Conservation (phyloP, 1,140 invertebrate genomes). For the Bombus ignitus region DNA sequence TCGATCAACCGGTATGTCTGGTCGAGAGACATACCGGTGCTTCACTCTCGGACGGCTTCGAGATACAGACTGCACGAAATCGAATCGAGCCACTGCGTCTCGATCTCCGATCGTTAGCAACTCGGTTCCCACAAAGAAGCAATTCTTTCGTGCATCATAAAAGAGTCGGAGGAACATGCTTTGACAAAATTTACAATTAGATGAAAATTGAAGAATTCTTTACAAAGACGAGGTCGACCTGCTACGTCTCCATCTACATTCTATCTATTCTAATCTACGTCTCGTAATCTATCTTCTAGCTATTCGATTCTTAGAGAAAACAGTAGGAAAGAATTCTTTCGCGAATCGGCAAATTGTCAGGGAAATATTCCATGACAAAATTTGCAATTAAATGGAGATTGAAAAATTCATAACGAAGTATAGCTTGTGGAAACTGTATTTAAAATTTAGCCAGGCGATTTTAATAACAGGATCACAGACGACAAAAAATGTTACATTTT, state of each 20-base stretch:
- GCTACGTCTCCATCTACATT: too few relatives aligned
- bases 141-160: too few relatives aligned
- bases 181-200: too few relatives aligned
- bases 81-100: neutral
- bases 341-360: neutral
- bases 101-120: neutral
- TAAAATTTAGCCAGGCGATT: neutral
- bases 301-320: neutral
- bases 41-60: slow-evolving; percentile 31
- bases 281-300: neutral
- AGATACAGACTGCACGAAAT: neutral
- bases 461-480: too few relatives aligned
- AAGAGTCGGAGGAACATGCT: too few relatives aligned
- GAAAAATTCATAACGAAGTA: too few relatives aligned
- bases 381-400: neutral
- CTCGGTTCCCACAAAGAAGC: neutral
- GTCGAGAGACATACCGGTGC: slow-evolving; percentile 42
- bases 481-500: too few relatives aligned
- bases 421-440: neutral
- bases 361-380: neutral
- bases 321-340: neutral
- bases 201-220: too few relatives aligned
- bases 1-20: slow-evolving; percentile 58
- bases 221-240: too few relatives aligned
- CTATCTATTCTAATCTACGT: neutral